Evolutionary conservation across 1,140 invertebrate genomes (phyloP).

Genomic region (Pantala flavescens): DNA sequence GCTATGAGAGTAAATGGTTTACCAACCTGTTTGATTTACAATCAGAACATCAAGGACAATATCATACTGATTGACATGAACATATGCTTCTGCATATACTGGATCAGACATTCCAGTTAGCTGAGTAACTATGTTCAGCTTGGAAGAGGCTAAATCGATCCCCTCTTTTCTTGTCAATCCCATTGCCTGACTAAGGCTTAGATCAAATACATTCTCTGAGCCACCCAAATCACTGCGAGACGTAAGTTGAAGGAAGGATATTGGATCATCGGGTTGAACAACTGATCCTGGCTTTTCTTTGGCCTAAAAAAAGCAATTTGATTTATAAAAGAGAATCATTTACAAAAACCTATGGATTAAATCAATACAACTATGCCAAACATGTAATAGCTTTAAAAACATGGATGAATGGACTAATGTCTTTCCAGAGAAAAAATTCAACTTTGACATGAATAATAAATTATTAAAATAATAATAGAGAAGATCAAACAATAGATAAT

Average conservation of each 20-base stretch:
- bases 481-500: no score
- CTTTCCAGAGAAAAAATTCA: no score
- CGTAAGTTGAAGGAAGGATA: conserved; percentile 74
- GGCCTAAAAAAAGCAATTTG: conserved; percentile 34
- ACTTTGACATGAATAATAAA: no score
- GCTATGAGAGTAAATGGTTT: neutral
- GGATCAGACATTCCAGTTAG: conserved; percentile 99
- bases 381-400: conserved; percentile 31
- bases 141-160: conserved; percentile 45
- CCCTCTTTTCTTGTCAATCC: conserved; percentile 35
- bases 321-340: neutral
- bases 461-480: no score
- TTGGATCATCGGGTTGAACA: conserved; percentile 79
- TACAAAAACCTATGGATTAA: neutral
- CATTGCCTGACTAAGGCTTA: conserved; percentile 77
- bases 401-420: no score
- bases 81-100: conserved; percentile 97
- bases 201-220: conserved; percentile 85
- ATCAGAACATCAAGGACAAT: conserved; percentile 94
- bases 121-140: conserved; percentile 83
- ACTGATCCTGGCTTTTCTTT: conserved; percentile 58
- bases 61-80: conserved; percentile 98
- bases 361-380: neutral
- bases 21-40: conserved; percentile 88
- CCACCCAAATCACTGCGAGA: conserved; percentile 51